These are phyloP conservation scores for Anastatus disparis DNA, from an alignment of 1,140 invertebrate genomes.

Conservation along the genomic window DNA sequence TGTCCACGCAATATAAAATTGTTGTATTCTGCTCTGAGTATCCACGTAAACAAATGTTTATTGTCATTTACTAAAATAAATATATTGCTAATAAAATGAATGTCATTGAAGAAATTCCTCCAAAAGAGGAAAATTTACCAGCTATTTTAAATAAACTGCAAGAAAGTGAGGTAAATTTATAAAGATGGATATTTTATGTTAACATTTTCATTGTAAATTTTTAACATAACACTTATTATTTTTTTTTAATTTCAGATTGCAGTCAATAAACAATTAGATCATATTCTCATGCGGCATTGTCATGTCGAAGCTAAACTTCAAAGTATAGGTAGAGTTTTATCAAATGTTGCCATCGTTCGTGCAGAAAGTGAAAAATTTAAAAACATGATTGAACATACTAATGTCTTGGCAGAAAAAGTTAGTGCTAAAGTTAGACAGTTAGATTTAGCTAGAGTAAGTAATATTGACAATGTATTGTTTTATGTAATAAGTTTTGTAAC, in stretches of 20 bases:
- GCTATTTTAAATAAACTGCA: conserved; percentile 53
- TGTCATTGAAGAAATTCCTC: conserved; percentile 37
- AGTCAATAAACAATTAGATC: conserved; percentile 71
- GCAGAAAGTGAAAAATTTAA: conserved; percentile 81
- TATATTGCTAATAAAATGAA: conserved; percentile 11
- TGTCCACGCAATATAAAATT: too few species aligned
- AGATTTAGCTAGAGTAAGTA: conserved; percentile 89
- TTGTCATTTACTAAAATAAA: background rate
- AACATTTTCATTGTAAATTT: too few species aligned
- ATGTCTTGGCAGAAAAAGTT: conserved; percentile 90
- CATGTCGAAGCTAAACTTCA: conserved; percentile 76
- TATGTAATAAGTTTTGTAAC: too few species aligned
- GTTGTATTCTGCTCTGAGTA: too few species aligned
- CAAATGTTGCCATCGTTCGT: conserved; percentile 75
- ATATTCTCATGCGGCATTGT: conserved; percentile 70
- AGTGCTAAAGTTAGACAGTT: conserved; percentile 95
- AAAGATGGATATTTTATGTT: conserved; percentile 30
- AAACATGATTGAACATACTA: conserved; percentile 88
- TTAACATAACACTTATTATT: too few species aligned
- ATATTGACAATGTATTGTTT: background rate
- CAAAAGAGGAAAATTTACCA: conserved; percentile 54
- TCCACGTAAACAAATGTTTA: background rate
- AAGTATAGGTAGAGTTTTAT: conserved; percentile 72
- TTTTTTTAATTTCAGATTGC: conserved; percentile 65
- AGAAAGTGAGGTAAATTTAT: conserved; percentile 55